Base-by-base conservation (phyloP, 2,888 invertebrate genomes). In the Furcula furcula region DNA sequence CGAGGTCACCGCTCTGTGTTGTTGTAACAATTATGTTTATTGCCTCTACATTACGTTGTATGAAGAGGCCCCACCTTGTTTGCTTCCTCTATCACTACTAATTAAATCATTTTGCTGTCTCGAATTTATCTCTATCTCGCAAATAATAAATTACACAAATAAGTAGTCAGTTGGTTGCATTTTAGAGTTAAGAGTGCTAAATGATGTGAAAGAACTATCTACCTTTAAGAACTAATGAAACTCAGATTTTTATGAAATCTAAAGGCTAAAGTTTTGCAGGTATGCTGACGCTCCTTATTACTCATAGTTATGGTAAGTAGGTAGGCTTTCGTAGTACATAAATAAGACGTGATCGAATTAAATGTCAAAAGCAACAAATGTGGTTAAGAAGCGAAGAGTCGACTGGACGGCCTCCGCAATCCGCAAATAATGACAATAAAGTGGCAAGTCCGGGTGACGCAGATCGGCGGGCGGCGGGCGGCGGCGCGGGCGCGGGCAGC, bases 401-500 rank as follows among this genome's bases (percentile, higher is more conserved):
- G 63, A 73, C 63, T 61, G 60, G 66, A 62, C 65, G 74, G 71
- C 76, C 75, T 77, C 70, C 66, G 57, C 65, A 65, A 73, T 75
- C 68, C 66, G 60, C 69, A 79, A 78, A 77, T 80, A 79, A 71
- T 74, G 66, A 71, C 67, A 70, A 69, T 76, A 75, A 74, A 76
- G 62, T 72, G 68, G 70, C 66, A 76, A 76, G 72, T 79, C 75
- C 78, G 75, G 75, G 75, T 76, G 77, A 73, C 72, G 76, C 65
- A 71, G 68, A 63, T 59, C 47, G 61, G 55, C 54, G 60, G 57
- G 55, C 59, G 58, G 54, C 50, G 45, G 50, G 36, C 31, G 37
- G 56, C 39, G 54, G 67, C 62, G 63, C 62, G 60, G 61, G 67
- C 65, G 71, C 62, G 68, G 64, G 68, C 56, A 49, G 44, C 57